Percentiles rank a stretch among this genome's conserved stretches.
Conservation (phyloP, 2,797 vertebrate species). For the Pyrocephalus nanus region DNA sequence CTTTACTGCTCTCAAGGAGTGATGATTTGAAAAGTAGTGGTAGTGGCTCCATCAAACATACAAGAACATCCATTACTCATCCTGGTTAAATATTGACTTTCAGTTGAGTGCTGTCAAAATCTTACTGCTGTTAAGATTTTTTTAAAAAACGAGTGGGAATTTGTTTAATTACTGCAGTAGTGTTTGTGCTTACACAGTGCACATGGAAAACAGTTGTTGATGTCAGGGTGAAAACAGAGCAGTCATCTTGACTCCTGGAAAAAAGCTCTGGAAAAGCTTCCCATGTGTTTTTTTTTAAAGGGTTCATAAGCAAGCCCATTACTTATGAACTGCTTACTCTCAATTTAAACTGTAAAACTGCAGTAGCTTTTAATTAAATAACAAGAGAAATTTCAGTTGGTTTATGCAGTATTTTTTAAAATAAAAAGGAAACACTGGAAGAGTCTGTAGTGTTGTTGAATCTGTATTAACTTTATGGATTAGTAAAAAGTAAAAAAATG, state of each 20-base stretch:
- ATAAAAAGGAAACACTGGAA: neutral
- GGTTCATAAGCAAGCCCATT: neutral
- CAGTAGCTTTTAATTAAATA: neutral
- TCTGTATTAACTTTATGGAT: constrained; percentile 16
- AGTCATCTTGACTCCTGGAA: neutral
- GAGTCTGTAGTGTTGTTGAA: neutral
- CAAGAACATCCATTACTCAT: neutral
- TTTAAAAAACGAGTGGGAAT: neutral
- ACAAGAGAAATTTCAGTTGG: neutral
- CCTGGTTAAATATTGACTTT: neutral
- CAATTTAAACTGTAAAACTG: neutral
- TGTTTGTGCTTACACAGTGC: neutral
- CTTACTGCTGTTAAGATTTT: neutral
- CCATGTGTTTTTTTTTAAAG: neutral
- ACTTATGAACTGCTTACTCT: neutral
- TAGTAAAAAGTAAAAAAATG: constrained; percentile 36
- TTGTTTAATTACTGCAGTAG: neutral
- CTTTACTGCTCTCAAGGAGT: neutral
- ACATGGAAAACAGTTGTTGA: neutral
- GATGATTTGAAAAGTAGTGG: neutral
- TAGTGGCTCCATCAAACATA: neutral
- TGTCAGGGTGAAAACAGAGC: neutral
- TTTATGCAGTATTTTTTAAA: neutral
- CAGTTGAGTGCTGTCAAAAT: neutral
- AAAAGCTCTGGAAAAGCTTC: neutral